A percentile compares a stretch with the other conserved stretches of the same genome.
These are phyloP conservation scores for Colaptes auratus DNA, from an alignment of 2,113 vertebrate genomes.

Conservation along the genomic window DNA sequence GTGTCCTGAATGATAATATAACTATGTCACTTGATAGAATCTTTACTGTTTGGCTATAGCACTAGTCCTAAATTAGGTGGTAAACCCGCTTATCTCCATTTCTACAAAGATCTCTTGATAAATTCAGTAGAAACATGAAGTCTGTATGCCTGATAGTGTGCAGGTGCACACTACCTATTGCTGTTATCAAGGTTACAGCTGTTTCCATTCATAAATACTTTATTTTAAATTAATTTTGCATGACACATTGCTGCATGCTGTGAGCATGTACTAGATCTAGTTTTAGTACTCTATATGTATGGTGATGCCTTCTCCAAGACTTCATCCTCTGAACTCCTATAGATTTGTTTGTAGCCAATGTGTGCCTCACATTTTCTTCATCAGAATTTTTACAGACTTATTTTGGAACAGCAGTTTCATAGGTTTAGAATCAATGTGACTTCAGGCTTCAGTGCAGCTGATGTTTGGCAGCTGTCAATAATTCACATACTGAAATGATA, in stretches of 20 bases:
- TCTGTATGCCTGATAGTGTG: constrained; percentile 39
- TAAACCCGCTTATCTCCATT: constrained; percentile 35
- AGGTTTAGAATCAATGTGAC: constrained; percentile 51
- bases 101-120: constrained; percentile 45
- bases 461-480: constrained; percentile 10
- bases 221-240: constrained; percentile 64
- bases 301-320: constrained; percentile 27
- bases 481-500: constrained; percentile 11
- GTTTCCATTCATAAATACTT: constrained; percentile 69
- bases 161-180: constrained; percentile 36
- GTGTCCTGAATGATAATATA: neutral
- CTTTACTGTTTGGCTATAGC: neutral
- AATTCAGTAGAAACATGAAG: constrained; percentile 53
- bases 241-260: constrained; percentile 36
- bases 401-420: constrained; percentile 18
- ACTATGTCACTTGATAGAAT: neutral
- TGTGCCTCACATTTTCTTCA: constrained; percentile 14
- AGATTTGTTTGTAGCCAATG: constrained; percentile 49
- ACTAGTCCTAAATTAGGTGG: constrained; percentile 29
- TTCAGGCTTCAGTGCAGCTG: constrained; percentile 10
- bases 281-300: constrained; percentile 31
- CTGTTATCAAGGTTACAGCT: constrained; percentile 62
- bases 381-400: neutral
- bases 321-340: neutral
- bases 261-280: constrained; percentile 28